A percentile compares a stretch with the other conserved stretches of the same genome.
Evolutionary conservation across 1,140 invertebrate genomes (phyloP).

Genomic region (Rhynchophorus ferrugineus): DNA sequence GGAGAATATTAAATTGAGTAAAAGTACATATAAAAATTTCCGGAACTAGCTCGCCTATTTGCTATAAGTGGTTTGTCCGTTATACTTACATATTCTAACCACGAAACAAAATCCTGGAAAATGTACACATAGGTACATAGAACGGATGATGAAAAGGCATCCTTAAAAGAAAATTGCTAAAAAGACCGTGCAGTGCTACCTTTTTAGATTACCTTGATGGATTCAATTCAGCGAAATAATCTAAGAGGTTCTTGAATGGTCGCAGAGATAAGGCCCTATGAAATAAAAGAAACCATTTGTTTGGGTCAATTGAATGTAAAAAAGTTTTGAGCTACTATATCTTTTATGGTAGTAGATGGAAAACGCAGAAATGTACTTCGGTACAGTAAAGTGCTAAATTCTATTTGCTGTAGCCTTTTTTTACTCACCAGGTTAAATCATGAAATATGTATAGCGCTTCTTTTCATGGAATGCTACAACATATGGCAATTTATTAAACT

Average conservation of each 20-base stretch:
- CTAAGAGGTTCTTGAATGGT: constrained; percentile 19
- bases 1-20: not conserved
- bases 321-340: not conserved
- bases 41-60: not conserved
- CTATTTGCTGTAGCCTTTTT: no score
- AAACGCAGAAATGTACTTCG: not conserved
- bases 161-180: constrained; percentile 19
- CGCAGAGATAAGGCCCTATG: constrained; percentile 16
- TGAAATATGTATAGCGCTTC: no score
- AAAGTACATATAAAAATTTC: not conserved
- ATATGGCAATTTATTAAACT: no score
- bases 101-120: constrained; percentile 11
- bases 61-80: not conserved
- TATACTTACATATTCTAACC: constrained; percentile 10
- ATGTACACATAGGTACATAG: constrained; percentile 8
- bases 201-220: constrained; percentile 24
- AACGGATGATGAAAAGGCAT: constrained; percentile 15
- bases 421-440: no score
- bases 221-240: constrained; percentile 23
- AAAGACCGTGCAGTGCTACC: constrained; percentile 17
- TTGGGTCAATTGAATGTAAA: constrained; percentile 19
- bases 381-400: not conserved
- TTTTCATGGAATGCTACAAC: no score
- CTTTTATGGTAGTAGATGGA: not conserved
- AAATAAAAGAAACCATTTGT: constrained; percentile 21